Percentiles rank a stretch among this genome's conserved stretches.
Evolutionary conservation across 2,888 invertebrate species (phyloP).

Genomic region (Macaria notata): DNA sequence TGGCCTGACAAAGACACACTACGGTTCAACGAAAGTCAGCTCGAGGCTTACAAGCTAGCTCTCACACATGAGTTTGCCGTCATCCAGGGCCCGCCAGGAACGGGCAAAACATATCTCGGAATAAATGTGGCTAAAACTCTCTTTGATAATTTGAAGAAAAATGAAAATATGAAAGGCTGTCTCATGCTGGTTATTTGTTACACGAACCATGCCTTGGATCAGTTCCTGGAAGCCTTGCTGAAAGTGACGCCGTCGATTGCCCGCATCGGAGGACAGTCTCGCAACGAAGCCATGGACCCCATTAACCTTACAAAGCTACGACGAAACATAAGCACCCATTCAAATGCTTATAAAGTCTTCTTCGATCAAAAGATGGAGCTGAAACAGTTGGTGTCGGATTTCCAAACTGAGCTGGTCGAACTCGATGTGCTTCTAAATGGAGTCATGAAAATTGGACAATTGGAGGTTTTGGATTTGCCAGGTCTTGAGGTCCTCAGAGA

Average conservation of each 20-base stretch:
- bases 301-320: slow-evolving; percentile 70
- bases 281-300: slow-evolving; percentile 67
- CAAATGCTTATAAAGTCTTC: slow-evolving; percentile 36
- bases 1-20: slow-evolving; percentile 76
- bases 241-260: slow-evolving; percentile 82
- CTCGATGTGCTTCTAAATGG: slow-evolving; percentile 51
- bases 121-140: slow-evolving; percentile 86
- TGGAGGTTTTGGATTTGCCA: slow-evolving; percentile 25
- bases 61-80: slow-evolving; percentile 87
- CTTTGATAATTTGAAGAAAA: slow-evolving; percentile 74
- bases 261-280: slow-evolving; percentile 86
- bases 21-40: slow-evolving; percentile 85
- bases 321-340: slow-evolving; percentile 11
- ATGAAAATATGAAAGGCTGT: slow-evolving; percentile 30
- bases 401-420: slow-evolving; percentile 43
- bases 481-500: slow-evolving; percentile 32
- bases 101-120: slow-evolving; percentile 92
- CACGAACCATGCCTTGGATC: slow-evolving; percentile 93
- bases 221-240: slow-evolving; percentile 88
- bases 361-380: slow-evolving; percentile 43
- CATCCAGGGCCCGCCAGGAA: slow-evolving; percentile 94
- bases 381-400: slow-evolving; percentile 34
- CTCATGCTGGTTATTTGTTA: slow-evolving; percentile 90
- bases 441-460: slow-evolving; percentile 42
- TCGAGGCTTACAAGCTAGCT: slow-evolving; percentile 84